Evolutionary conservation across 2,113 vertebrate genomes (phyloP).

Genomic region (Elephas maximus): DNA sequence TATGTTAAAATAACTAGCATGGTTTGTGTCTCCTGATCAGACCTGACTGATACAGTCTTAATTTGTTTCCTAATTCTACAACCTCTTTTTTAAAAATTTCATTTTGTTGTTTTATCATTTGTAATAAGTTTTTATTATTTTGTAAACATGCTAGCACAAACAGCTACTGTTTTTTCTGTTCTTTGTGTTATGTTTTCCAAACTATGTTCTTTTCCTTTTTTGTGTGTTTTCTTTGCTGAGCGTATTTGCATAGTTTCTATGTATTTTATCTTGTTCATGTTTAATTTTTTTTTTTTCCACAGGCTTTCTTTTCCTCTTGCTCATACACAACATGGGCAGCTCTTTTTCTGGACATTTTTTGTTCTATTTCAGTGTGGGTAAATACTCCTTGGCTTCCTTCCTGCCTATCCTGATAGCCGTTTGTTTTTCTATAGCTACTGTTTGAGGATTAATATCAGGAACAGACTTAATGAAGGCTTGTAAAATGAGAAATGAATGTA

Average conservation of each 20-base stretch:
- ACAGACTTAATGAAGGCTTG: neutral
- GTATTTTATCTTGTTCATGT: neutral
- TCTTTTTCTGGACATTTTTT: constrained; percentile 23
- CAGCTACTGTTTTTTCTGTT: neutral
- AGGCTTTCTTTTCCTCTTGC: neutral
- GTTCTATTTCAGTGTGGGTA: neutral
- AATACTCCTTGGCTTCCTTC: neutral
- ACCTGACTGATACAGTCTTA: neutral
- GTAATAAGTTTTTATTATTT: constrained; percentile 33
- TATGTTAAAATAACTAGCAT: constrained; percentile 19
- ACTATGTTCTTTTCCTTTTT: neutral
- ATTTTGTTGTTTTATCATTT: constrained; percentile 1
- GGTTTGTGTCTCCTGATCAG: neutral
- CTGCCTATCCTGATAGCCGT: neutral
- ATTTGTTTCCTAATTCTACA: constrained; percentile 13
- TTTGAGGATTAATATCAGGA: constrained; percentile 36
- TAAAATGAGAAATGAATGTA: constrained; percentile 58
- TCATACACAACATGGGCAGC: neutral
- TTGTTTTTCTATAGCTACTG: neutral
- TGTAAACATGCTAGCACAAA: neutral
- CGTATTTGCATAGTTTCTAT: neutral
- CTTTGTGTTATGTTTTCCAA: neutral
- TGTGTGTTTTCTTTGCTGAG: neutral
- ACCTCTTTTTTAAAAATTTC: neutral
- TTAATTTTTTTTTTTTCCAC: neutral